phyloP scores from a whole-genome alignment of 2,797 vertebrate species.

The Macropodus opercularis region DNA sequence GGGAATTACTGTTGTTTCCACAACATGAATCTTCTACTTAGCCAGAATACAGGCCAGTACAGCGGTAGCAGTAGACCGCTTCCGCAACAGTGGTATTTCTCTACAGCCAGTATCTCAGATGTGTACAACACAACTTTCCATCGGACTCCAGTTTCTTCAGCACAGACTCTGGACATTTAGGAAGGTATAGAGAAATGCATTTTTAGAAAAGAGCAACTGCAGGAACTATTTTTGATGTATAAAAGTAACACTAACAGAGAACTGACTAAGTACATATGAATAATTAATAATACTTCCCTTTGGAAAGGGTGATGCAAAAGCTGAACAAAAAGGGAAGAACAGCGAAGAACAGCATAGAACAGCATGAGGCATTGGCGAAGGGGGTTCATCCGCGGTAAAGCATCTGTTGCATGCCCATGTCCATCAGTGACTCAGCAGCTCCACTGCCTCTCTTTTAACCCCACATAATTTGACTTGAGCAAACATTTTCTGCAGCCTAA shows the following conservation, averaged over 20 bases:
- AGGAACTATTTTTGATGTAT: background rate
- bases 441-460: constrained; percentile 16
- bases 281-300: constrained; percentile 14
- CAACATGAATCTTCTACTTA: constrained; percentile 51
- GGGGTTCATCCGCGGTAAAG: constrained; percentile 20
- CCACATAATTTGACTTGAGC: constrained; percentile 30
- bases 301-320: background rate
- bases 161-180: constrained; percentile 4
- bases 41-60: constrained; percentile 35
- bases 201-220: constrained; percentile 21
- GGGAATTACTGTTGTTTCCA: constrained; percentile 28
- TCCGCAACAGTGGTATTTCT: constrained; percentile 25
- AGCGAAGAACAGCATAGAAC: too few species aligned
- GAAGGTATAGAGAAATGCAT: background rate
- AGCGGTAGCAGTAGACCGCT: constrained; percentile 36
- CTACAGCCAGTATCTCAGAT: constrained; percentile 16
- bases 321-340: background rate
- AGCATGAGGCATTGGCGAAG: background rate
- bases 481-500: background rate
- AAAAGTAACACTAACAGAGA: background rate
- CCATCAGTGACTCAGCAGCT: constrained; percentile 57
- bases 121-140: constrained; percentile 14
- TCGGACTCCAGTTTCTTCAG: background rate
- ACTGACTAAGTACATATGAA: constrained; percentile 33
- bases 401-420: constrained; percentile 55